A percentile compares a stretch with the other conserved stretches of the same genome.
Evolutionary conservation across 1,140 invertebrate genomes (phyloP).

Genomic region (Limonius californicus): DNA sequence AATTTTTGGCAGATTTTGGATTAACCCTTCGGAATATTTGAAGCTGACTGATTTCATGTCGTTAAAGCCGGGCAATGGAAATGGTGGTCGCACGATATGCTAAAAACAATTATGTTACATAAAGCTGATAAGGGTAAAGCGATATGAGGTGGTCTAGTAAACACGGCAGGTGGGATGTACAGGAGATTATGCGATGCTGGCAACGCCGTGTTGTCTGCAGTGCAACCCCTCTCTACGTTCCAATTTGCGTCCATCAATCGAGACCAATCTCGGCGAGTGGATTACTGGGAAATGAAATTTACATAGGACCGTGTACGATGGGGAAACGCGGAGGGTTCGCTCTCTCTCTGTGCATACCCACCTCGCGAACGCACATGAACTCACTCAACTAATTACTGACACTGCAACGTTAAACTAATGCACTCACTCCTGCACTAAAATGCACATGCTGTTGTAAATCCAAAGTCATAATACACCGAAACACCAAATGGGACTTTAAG

Average conservation of each 20-base stretch:
- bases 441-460: too few species aligned
- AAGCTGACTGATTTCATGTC: too few species aligned
- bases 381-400: conserved; percentile 9
- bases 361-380: not conserved
- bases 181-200: not conserved
- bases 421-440: too few species aligned
- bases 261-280: conserved; percentile 55
- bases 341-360: not conserved
- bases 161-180: not conserved
- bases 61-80: too few species aligned
- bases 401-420: not conserved
- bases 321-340: not conserved
- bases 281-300: conserved; percentile 61
- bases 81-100: not conserved
- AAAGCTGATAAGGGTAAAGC: conserved; percentile 24
- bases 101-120: conserved; percentile 5
- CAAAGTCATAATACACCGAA: too few species aligned
- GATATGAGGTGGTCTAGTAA: conserved; percentile 22
- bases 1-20: too few species aligned
- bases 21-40: too few species aligned
- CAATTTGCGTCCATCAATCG: conserved; percentile 64
- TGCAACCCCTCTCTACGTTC: conserved; percentile 48
- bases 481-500: too few species aligned
- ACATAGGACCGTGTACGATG: conserved; percentile 48
- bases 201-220: not conserved